Conservation (phyloP, 2,113 vertebrate species). For the Myotis davidii region DNA sequence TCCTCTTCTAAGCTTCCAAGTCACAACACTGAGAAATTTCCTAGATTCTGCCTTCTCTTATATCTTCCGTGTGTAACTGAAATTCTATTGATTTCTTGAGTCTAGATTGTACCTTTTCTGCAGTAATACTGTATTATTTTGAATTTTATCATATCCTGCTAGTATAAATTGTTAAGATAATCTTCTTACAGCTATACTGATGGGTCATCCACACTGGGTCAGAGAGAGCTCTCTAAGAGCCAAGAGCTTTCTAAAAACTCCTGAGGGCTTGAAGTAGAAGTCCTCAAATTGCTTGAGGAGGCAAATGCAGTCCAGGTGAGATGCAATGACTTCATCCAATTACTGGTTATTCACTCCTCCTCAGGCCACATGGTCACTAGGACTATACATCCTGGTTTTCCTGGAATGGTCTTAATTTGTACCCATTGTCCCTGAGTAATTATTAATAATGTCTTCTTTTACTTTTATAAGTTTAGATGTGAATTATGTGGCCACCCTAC, state of each 20-base stretch:
- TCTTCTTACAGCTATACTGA: not conserved
- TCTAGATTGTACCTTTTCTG: not conserved
- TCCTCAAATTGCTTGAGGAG: not conserved
- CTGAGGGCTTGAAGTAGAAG: not conserved
- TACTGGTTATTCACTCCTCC: not conserved
- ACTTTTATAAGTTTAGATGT: not conserved
- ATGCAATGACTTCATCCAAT: not conserved
- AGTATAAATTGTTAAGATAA: not conserved
- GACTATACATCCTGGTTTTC: not conserved
- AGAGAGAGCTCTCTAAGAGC: not conserved
- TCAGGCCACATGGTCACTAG: not conserved
- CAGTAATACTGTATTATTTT: not conserved
- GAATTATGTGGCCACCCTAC: not conserved
- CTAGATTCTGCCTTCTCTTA: not conserved
- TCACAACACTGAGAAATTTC: not conserved
- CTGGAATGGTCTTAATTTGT: not conserved
- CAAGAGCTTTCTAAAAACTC: slow-evolving; percentile 1
- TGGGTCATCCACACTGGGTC: not conserved
- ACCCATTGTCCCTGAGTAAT: not conserved
- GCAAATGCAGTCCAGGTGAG: not conserved
- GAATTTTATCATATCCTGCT: not conserved
- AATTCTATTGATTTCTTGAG: not conserved
- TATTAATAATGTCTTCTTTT: not conserved
- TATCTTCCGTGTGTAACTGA: not conserved
- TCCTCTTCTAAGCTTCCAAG: not conserved